Percentiles rank a stretch among this genome's conserved stretches.
Evolutionary conservation across 2,113 vertebrate genomes (phyloP).

Genomic region (Hippocampus comes): DNA sequence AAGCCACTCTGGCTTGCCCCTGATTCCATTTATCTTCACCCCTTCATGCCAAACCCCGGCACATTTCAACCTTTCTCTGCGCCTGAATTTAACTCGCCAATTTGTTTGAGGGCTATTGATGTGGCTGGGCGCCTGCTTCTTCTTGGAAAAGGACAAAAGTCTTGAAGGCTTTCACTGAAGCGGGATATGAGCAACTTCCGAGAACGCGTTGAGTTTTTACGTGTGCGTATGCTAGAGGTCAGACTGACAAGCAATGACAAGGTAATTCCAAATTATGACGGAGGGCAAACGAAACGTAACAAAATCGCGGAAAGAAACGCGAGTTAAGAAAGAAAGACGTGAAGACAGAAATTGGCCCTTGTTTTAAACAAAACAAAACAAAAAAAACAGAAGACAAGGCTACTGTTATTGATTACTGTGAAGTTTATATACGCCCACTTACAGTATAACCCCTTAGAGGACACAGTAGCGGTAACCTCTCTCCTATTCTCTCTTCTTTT

Average conservation of each 20-base stretch:
- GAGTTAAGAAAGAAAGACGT: neutral
- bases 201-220: neutral
- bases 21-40: constrained; percentile 38
- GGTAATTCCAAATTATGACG: neutral
- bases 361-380: constrained; percentile 14
- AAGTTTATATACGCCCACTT: constrained; percentile 58
- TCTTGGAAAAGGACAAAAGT: constrained; percentile 56
- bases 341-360: constrained; percentile 15
- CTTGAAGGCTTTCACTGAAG: constrained; percentile 53
- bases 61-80: constrained; percentile 25
- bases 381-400: constrained; percentile 31
- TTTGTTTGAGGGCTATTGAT: constrained; percentile 63
- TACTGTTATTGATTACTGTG: constrained; percentile 71
- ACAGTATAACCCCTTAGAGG: constrained; percentile 35
- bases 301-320: neutral
- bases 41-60: constrained; percentile 7
- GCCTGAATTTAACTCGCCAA: constrained; percentile 58
- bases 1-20: constrained; percentile 31
- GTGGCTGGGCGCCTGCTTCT: constrained; percentile 57
- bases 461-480: constrained; percentile 36
- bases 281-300: neutral
- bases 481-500: neutral
- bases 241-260: neutral
- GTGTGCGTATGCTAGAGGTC: neutral
- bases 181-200: too few species aligned